Evolutionary conservation across 23 tunicate species (phyloP).

Genomic region (Ascidia mentula): DNA sequence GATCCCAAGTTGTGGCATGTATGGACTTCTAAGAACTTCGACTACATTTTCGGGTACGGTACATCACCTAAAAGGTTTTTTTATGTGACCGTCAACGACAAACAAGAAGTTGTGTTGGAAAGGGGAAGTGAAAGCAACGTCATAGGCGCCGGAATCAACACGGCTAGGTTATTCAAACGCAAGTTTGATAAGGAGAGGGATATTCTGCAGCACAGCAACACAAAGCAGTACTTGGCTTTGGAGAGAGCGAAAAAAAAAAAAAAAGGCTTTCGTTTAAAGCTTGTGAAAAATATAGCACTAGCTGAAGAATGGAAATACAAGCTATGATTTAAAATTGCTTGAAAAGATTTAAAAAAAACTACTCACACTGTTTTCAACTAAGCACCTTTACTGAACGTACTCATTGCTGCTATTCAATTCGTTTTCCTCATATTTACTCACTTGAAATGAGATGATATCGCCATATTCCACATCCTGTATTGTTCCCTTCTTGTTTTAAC

Average conservation of each 20-base stretch:
- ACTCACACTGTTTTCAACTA: too few species aligned
- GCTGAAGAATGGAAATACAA: constrained; percentile 10
- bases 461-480: too few species aligned
- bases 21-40: neutral
- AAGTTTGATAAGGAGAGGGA: neutral
- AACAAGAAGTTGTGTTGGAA: neutral
- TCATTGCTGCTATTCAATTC: too few species aligned
- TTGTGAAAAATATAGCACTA: neutral
- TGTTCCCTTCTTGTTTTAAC: too few species aligned
- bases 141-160: too few species aligned
- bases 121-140: neutral
- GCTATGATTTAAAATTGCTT: too few species aligned
- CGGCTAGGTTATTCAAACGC: neutral
- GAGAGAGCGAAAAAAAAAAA: neutral
- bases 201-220: neutral
- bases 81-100: neutral
- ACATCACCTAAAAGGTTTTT: neutral
- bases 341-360: too few species aligned
- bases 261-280: neutral
- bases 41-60: neutral
- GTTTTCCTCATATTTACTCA: too few species aligned
- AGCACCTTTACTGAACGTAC: too few species aligned
- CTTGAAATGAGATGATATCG: too few species aligned
- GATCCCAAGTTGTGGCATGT: neutral
- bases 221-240: neutral